Evolutionary conservation across 2,888 invertebrate species (phyloP), one percentile per base, ranked within the genome.

Genomic region (Acleris literana): DNA sequence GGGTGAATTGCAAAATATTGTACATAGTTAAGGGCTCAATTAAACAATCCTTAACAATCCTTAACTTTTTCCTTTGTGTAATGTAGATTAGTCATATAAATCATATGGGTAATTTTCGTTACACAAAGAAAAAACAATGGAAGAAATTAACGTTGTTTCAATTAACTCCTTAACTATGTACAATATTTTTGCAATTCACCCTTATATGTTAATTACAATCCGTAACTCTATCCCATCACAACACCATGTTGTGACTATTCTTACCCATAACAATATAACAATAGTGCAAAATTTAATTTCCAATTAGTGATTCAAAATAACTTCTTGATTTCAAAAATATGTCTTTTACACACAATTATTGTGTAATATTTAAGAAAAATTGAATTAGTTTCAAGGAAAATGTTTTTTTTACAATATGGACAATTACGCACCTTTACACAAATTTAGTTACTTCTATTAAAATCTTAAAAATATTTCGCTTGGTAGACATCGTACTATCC

Each of bases 171-270:
- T n/a, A n/a, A n/a, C n/a, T n/a, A n/a, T n/a, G n/a, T n/a, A n/a
- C n/a, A n/a, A n/a, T n/a, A n/a, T n/a, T n/a, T n/a, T n/a, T n/a
- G n/a, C n/a, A n/a, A n/a, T n/a, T n/a, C n/a, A n/a, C n/a, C n/a
- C n/a, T n/a, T n/a, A 61, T 71, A 67, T 73, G 75, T 73, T 70
- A 59, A 73, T 70, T 64, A 72, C 74, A 71, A 74, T 65, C 68
- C 67, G 52, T 72, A 76, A 73, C 68, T 66, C 64, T 71, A 74
- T 68, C 68, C 11, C 70, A 62, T 69, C 60, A 51, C n/a, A 53
- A 33, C 33, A 57, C 57, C 46, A 39, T 44, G 51, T 65, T 56
- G 51, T 61, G 52, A 52, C 53, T 20, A 54, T 58, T 39, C 61
- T 61, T 61, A 65, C 20, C 56, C 56, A 56, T 61, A 65, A 61